Conservation (phyloP, 2,888 invertebrate genomes). For the Drosophila multiciliata region DNA sequence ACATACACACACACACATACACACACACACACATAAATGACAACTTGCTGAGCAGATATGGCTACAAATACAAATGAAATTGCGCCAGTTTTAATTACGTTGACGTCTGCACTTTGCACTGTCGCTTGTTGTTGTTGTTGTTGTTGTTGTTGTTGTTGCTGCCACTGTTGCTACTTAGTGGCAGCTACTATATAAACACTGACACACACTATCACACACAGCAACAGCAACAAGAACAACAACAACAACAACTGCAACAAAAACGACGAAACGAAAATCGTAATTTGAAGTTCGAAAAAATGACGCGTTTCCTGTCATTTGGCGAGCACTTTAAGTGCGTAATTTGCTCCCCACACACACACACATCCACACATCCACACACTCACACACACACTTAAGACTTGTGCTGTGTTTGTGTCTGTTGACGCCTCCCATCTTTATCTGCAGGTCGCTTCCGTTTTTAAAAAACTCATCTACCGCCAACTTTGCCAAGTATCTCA, state of each 20-base stretch:
- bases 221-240: constrained; percentile 1
- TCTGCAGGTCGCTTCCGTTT: constrained; percentile 71
- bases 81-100: constrained; percentile 74
- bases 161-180: constrained; percentile 68
- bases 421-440: constrained; percentile 65
- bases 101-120: constrained; percentile 71
- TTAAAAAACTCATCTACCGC: constrained; percentile 60
- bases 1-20: neutral
- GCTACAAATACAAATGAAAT: constrained; percentile 32
- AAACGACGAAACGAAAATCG: constrained; percentile 74
- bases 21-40: constrained; percentile 4
- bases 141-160: constrained; percentile 24
- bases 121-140: constrained; percentile 26
- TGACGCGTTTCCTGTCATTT: constrained; percentile 82
- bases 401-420: constrained; percentile 49
- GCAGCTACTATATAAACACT: constrained; percentile 68
- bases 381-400: constrained; percentile 16
- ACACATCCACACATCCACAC: constrained; percentile 13
- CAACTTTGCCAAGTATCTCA: constrained; percentile 37
- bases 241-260: constrained; percentile 21
- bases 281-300: constrained; percentile 82
- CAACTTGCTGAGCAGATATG: constrained; percentile 15
- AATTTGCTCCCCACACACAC: constrained; percentile 77
- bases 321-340: constrained; percentile 82
- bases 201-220: constrained; percentile 23